Percentiles rank a stretch among this genome's conserved stretches.
phyloP scores from a whole-genome alignment of 2,888 invertebrate species.

The Meteorus cinctellus region DNA sequence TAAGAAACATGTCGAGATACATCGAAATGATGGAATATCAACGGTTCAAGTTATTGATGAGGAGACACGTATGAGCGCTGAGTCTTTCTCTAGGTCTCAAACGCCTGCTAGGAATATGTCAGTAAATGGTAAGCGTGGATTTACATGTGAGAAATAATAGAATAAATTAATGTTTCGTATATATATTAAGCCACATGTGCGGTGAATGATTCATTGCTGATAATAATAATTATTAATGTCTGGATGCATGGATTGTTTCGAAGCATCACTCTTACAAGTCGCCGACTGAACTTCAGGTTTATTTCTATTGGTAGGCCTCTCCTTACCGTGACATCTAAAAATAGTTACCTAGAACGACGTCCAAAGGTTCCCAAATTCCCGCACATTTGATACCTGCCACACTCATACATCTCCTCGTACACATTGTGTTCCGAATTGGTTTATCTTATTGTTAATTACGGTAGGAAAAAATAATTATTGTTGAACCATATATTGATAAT shows the following conservation, averaged over 20 bases:
- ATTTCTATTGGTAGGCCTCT: slow-evolving; percentile 67
- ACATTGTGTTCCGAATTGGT: neutral
- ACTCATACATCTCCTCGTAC: neutral
- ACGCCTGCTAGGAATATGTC: slow-evolving; percentile 70
- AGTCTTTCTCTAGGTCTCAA: slow-evolving; percentile 70
- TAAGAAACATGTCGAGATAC: slow-evolving; percentile 60
- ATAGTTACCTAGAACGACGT: slow-evolving; percentile 66
- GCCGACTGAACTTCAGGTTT: slow-evolving; percentile 45
- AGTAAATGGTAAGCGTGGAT: slow-evolving; percentile 60
- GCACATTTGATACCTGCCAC: slow-evolving; percentile 22
- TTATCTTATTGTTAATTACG: neutral
- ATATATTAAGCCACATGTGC: neutral
- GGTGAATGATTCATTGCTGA: slow-evolving; percentile 17
- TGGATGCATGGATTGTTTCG: slow-evolving; percentile 2
- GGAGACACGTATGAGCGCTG: slow-evolving; percentile 76
- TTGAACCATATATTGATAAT: neutral
- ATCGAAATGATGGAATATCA: slow-evolving; percentile 62
- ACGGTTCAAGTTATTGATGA: slow-evolving; percentile 75
- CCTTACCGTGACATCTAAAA: slow-evolving; percentile 65
- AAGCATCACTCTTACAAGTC: neutral
- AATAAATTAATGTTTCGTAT: neutral
- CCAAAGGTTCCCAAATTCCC: slow-evolving; percentile 61
- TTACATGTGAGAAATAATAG: neutral
- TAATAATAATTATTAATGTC: slow-evolving; percentile 10
- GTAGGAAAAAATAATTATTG: neutral